Evolutionary conservation across 2,888 invertebrate genomes (phyloP), one percentile per base, ranked within the genome.

Genomic region (Epinotia bilunana): DNA sequence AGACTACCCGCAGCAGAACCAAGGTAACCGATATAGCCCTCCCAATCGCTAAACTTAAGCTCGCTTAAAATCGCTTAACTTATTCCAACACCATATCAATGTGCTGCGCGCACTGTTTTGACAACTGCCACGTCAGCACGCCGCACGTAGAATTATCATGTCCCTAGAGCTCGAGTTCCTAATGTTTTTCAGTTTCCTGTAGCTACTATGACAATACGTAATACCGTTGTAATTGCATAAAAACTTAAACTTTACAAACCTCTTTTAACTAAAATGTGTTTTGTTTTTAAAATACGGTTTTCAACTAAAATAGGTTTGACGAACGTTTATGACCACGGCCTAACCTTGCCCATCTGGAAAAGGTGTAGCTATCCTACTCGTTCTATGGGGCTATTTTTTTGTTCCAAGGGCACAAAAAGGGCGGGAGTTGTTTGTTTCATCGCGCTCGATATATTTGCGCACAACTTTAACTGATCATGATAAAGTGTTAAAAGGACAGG

Each of bases 371-470:
- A 16, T 39, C 68, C 61, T n/a, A 61, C 53, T 53, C n/a, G 16
- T 53, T n/a, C 39, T 9, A 16, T 58, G 28, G 57, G 57, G 57
- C 57, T 43, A n/a, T 63, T 72, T 65, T 65, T 72, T 57, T 72
- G 23, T 62, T 57, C 18, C 72, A 72, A 72, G 63, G 72, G 43
- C 63, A 72, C 39, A 53, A 62, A 63, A 72, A 72, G 72, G 72
- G 63, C 63, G 55, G 63, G 18, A 72, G 53, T 57, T 43, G 72
- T 63, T 72, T 72, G 72, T 55, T 16, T 57, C 63, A 13, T 43
- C 55, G 69, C 55, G 69, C 69, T 69, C 58, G 69, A 63, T 43
- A 43, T 72, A 43, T 63, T 72, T 57, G 63, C 63, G 63, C 72
- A 72, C 43, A 43, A 63, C 58, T 69, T 58, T 62, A 20, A 71